Percentiles rank a stretch among this genome's conserved stretches.
Evolutionary conservation across 2,113 vertebrate species (phyloP).

Genomic region (Turdus rufiventris): DNA sequence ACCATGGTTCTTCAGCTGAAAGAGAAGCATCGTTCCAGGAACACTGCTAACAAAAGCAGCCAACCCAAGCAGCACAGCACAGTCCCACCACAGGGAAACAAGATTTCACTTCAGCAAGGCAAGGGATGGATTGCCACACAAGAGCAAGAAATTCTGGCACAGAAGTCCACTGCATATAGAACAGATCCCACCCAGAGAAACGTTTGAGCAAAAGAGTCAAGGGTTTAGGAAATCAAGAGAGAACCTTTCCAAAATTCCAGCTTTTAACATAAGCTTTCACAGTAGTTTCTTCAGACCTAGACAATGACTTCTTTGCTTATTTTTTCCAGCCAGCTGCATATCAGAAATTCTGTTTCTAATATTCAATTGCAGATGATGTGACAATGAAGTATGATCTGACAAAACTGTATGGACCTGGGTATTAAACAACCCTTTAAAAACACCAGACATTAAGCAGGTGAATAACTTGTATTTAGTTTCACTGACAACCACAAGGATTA

Average conservation of each 20-base stretch:
- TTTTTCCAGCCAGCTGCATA: not conserved
- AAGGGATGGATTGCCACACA: not conserved
- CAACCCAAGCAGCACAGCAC: not conserved
- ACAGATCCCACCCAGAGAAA: not conserved
- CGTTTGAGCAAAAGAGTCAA: not conserved
- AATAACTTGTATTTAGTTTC: not conserved
- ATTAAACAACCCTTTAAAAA: not conserved
- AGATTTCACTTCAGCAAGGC: not conserved
- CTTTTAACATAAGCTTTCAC: not conserved
- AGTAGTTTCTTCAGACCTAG: not conserved
- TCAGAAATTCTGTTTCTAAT: not conserved
- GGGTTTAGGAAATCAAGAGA: not conserved
- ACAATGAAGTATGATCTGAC: not conserved
- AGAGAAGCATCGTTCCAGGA: not conserved
- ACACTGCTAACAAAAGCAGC: not conserved
- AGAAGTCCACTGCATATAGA: fast-evolving
- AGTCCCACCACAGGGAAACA: not conserved
- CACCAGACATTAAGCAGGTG: not conserved
- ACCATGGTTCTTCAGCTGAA: fast-evolving
- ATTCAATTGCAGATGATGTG: not conserved
- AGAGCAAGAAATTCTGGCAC: not conserved
- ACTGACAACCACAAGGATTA: not conserved
- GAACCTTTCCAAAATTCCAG: not conserved
- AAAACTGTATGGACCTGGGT: not conserved
- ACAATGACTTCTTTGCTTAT: not conserved